A percentile compares a stretch with the other conserved stretches of the same genome.
phyloP scores from a whole-genome alignment of 2,797 vertebrate species.

The Onychomys leucogaster region DNA sequence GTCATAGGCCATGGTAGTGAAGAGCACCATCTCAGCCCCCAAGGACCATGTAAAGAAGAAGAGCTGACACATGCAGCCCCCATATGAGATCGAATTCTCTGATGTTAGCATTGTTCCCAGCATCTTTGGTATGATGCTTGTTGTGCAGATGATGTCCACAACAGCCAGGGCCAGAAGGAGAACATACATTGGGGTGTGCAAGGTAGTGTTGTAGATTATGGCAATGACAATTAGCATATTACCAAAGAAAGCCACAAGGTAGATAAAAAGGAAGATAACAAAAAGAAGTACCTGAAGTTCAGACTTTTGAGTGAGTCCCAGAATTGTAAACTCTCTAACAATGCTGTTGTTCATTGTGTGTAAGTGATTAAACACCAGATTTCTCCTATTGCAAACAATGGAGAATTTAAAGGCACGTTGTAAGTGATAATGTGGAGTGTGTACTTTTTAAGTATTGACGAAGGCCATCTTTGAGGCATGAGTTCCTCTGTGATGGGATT shows the following conservation, averaged over 20 bases:
- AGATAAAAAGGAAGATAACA: conserved; percentile 59
- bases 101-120: conserved; percentile 45
- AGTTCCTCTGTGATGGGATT: background rate
- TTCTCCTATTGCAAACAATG: background rate
- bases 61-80: conserved; percentile 74
- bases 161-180: conserved; percentile 71
- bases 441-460: background rate
- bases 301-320: conserved; percentile 65
- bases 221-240: conserved; percentile 68
- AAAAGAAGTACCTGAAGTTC: conserved; percentile 61
- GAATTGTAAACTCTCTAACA: conserved; percentile 67
- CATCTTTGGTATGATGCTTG: conserved; percentile 73
- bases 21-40: conserved; percentile 77
- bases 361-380: background rate
- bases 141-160: conserved; percentile 69
- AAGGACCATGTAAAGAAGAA: conserved; percentile 78
- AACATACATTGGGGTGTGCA: conserved; percentile 75
- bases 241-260: conserved; percentile 70
- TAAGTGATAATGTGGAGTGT: background rate
- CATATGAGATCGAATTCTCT: conserved; percentile 64
- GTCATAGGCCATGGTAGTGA: conserved; percentile 81
- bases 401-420: background rate
- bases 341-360: conserved; percentile 65
- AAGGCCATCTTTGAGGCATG: background rate
- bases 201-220: conserved; percentile 33